Percentiles rank a stretch among this genome's conserved stretches.
phyloP scores from a whole-genome alignment of 2,888 invertebrate genomes.

The Ornithoptera priamus region DNA sequence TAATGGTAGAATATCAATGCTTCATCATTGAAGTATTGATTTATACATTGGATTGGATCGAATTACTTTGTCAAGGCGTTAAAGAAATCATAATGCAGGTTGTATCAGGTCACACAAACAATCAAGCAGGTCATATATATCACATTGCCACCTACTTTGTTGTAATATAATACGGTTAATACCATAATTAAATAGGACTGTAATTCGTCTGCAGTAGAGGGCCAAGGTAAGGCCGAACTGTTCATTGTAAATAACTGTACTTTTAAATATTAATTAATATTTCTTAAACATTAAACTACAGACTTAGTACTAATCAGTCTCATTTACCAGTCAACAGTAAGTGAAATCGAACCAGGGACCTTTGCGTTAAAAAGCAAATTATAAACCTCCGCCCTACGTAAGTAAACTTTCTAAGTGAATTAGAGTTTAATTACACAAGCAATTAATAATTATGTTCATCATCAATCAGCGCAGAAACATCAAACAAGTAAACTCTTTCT shows the following conservation, averaged over 20 bases:
- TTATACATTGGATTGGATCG: constrained; percentile 1
- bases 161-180: constrained; percentile 3
- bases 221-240: not conserved
- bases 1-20: not conserved
- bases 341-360: no score
- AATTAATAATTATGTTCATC: no score
- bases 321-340: no score
- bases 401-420: no score
- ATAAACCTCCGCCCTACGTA: no score
- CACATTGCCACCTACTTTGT: not conserved
- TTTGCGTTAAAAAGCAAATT: no score
- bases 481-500: not conserved
- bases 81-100: constrained; percentile 5
- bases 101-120: not conserved
- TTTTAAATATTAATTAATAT: no score
- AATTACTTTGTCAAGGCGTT: constrained; percentile 27
- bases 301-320: no score
- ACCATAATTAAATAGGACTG: not conserved
- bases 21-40: not conserved
- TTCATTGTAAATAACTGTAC: not conserved
- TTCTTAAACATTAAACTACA: no score
- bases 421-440: no score
- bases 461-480: no score
- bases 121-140: not conserved
- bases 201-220: not conserved